These are phyloP conservation scores for Alca torda DNA, from an alignment of 2,797 vertebrate species.

Conservation along the genomic window DNA sequence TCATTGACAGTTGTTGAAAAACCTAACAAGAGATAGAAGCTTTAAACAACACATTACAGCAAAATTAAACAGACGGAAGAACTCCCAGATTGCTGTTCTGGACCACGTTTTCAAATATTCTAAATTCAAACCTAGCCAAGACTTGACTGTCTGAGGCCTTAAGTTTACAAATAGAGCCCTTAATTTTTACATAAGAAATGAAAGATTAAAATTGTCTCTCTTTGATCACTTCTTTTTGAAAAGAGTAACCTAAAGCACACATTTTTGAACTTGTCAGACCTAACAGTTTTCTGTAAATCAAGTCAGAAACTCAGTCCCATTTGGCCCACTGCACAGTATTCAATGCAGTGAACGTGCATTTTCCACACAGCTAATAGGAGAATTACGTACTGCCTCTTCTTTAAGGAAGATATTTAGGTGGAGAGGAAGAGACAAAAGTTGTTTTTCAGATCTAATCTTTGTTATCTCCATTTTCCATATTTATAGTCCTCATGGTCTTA, in stretches of 20 bases:
- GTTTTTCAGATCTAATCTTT: constrained; percentile 3
- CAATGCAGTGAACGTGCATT: not conserved
- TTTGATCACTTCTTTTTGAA: not conserved
- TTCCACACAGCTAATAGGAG: not conserved
- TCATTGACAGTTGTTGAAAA: not conserved
- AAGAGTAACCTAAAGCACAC: not conserved
- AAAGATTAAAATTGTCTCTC: not conserved
- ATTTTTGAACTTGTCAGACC: not conserved
- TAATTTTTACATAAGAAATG: not conserved
- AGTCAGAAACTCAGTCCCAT: not conserved
- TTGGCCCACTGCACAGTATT: not conserved
- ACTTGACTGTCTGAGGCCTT: not conserved
- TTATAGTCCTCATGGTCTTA: not conserved
- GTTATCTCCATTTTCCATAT: constrained; percentile 5
- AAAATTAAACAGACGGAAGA: constrained; percentile 15
- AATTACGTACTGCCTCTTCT: not conserved
- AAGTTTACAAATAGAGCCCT: not conserved
- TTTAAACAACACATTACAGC: not conserved
- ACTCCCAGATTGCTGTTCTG: not conserved
- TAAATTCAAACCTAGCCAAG: not conserved
- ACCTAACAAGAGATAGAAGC: not conserved
- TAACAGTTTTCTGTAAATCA: not conserved
- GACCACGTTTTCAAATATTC: not conserved
- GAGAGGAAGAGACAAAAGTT: not conserved
- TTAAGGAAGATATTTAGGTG: not conserved